Percentiles rank a stretch among this genome's conserved stretches.
Evolutionary conservation across 2,888 invertebrate species (phyloP).

Genomic region (Chouioia cunea): DNA sequence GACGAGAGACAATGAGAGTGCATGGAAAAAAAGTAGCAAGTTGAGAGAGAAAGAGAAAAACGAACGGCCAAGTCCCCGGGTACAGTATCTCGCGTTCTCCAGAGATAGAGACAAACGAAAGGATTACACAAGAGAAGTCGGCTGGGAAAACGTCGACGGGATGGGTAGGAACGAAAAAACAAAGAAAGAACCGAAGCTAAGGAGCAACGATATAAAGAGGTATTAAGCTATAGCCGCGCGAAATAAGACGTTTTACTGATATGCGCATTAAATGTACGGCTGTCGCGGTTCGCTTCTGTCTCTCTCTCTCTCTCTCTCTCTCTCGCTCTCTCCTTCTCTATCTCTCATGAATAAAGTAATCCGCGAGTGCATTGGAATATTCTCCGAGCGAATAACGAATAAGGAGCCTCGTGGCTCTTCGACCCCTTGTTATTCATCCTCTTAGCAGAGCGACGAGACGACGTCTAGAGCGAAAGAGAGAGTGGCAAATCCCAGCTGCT

Average conservation of each 20-base stretch:
- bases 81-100: slow-evolving; percentile 6
- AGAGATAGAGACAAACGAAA: background rate
- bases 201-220: background rate
- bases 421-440: slow-evolving; percentile 54
- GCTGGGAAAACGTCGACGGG: background rate
- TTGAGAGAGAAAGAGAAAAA: slow-evolving; percentile 20
- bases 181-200: background rate
- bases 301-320: no score
- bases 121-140: background rate
- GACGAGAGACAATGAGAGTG: background rate
- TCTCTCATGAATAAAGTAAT: slow-evolving; percentile 58
- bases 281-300: no score
- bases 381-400: slow-evolving; percentile 53
- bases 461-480: background rate
- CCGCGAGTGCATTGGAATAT: slow-evolving; percentile 55
- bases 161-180: no score
- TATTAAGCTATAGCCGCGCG: background rate
- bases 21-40: background rate
- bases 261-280: no score
- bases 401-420: slow-evolving; percentile 47
- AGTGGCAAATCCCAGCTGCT: slow-evolving; percentile 21
- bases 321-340: no score
- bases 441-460: slow-evolving; percentile 21
- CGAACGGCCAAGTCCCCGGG: slow-evolving; percentile 9
- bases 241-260: background rate